Base-by-base conservation (phyloP, 2,113 vertebrate genomes). In the Mus spicilegus region DNA sequence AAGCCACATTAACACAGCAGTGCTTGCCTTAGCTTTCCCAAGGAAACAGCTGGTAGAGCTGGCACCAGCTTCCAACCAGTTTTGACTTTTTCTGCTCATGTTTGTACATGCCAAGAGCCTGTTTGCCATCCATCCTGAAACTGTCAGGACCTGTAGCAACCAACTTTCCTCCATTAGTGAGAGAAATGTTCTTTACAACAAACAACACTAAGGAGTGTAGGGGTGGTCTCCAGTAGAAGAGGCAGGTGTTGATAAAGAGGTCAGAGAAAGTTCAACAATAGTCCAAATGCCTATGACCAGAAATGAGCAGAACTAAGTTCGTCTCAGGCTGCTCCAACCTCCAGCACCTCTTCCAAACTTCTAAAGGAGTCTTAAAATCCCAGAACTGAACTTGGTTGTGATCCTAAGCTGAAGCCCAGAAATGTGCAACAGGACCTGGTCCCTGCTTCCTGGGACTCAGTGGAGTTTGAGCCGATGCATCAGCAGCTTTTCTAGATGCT, bases 1-100 rank as follows among this genome's bases (percentile, higher is more conserved):
- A 94, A 97, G 92, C 96, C 94, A 96, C 82, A 46, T 81, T 89
- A 97, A 87, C 93, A 69, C 75, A 1, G 56, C 95, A 92, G 95
- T 93, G 89, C 95, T 96, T 94, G 95, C 96, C 96, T 95, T 3
- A 85, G 84, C 75, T 97, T 97, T 97, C 93, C 94, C 86, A 93
- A 95, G 97, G 82, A 96, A 98, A 95, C 97, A 98, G 97, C 96
- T 98, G 97, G 96, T 42, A n/a, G 51, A 93, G 46, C 95, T 97
- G 95, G 81, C 97, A 93, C 54, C 28, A 16, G 69, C 75, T 94
- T 96, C 93, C 91, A 85, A 90, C 87, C 56, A 65, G 61, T 73
- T 95, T 91, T 9, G 88, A 91, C 91, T 98, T 92, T 75, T 51
- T 90, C 36, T 4, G 49, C 81, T 92, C 14, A 0, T 51, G 80